phyloP scores from a whole-genome alignment of 2,113 vertebrate species.

The Rhizomys pruinosus region DNA sequence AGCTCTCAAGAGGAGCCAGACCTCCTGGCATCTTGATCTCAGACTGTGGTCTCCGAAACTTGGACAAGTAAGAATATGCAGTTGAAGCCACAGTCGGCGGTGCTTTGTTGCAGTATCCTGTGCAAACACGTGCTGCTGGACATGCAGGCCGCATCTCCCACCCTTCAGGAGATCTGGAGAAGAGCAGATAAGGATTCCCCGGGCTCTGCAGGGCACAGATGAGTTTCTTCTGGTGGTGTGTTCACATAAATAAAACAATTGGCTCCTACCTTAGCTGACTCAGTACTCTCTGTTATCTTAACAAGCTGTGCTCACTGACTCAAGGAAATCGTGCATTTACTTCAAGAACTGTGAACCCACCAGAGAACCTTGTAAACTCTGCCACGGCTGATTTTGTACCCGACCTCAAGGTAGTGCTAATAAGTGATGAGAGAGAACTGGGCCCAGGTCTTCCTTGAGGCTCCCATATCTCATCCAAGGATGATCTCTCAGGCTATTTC shows the following conservation, averaged over 20 bases:
- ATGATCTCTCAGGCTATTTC: neutral
- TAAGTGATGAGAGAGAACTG: neutral
- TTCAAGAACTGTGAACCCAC: neutral
- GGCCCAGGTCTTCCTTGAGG: neutral
- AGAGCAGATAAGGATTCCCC: neutral
- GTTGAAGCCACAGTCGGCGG: neutral
- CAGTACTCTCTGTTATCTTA: conserved; percentile 8
- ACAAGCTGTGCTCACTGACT: neutral
- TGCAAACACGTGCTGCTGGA: neutral
- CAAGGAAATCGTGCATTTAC: neutral
- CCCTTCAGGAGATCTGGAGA: neutral
- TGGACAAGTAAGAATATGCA: neutral
- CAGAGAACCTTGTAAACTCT: neutral
- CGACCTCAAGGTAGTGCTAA: neutral
- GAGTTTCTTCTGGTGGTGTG: neutral
- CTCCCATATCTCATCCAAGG: rapidly evolving
- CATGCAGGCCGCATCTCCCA: neutral
- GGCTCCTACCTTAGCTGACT: neutral
- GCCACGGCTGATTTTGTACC: neutral
- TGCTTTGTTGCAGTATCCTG: neutral
- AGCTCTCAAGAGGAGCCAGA: neutral
- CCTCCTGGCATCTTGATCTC: neutral
- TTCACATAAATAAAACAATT: neutral
- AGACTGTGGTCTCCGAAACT: neutral
- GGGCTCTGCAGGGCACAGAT: neutral